Percentiles rank a stretch among this genome's conserved stretches.
phyloP scores from a whole-genome alignment of 2,797 vertebrate genomes.

The Vespertilio murinus region DNA sequence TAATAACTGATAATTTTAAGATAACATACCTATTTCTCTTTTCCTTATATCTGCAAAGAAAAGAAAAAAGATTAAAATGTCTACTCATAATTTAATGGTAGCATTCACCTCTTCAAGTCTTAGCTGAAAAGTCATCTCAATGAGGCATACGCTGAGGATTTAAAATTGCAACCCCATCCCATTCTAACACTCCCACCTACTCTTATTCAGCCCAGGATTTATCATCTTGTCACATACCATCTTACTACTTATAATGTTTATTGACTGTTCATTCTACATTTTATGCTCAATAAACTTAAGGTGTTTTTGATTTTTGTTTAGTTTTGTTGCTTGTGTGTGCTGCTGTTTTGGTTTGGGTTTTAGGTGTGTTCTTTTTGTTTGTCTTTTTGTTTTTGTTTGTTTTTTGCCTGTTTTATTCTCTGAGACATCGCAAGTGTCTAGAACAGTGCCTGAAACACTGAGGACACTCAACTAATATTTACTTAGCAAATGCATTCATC shows the following conservation, averaged over 20 bases:
- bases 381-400: too few species aligned
- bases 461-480: neutral
- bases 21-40: conserved; percentile 1
- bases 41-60: neutral
- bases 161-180: neutral
- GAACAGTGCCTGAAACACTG: neutral
- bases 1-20: neutral
- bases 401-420: neutral
- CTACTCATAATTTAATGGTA: conserved; percentile 8
- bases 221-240: neutral
- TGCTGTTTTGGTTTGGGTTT: too few species aligned
- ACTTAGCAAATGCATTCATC: neutral
- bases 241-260: neutral
- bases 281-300: neutral
- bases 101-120: neutral
- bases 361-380: too few species aligned
- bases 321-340: neutral
- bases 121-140: neutral
- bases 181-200: neutral
- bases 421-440: neutral
- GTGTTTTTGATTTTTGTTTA: neutral
- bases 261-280: neutral
- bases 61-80: neutral
- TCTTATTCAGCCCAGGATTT: neutral
- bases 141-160: neutral